These are phyloP conservation scores for Doryteuthis pealeii DNA, from an alignment of 1,140 invertebrate genomes.

Conservation along the genomic window DNA sequence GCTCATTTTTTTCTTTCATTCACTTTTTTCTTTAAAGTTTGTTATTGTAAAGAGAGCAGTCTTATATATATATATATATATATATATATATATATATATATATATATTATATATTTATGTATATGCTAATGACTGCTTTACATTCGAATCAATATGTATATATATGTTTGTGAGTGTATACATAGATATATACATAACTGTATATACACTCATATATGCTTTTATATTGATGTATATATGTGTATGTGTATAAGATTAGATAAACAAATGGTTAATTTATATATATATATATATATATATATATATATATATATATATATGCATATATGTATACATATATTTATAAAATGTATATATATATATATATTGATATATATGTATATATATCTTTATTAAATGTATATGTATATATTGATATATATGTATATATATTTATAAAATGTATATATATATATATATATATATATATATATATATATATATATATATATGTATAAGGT, in stretches of 20 bases:
- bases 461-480: neutral
- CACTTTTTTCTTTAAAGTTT: no score
- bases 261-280: neutral
- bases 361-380: neutral
- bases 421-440: slow-evolving; percentile 16
- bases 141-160: neutral
- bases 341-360: neutral
- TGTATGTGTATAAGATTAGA: neutral
- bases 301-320: slow-evolving; percentile 5
- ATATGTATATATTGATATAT: slow-evolving; percentile 21
- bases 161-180: slow-evolving; percentile 21
- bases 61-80: no score
- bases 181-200: slow-evolving; percentile 18
- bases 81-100: no score
- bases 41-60: no score
- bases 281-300: neutral
- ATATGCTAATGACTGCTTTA: neutral
- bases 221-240: neutral
- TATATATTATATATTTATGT: no score
- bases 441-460: slow-evolving; percentile 8
- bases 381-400: slow-evolving; percentile 20
- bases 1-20: no score
- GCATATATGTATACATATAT: neutral
- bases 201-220: slow-evolving; percentile 15
- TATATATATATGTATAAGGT: neutral